Conservation (phyloP, 2,797 vertebrate species). For the Glyptemys insculpta region DNA sequence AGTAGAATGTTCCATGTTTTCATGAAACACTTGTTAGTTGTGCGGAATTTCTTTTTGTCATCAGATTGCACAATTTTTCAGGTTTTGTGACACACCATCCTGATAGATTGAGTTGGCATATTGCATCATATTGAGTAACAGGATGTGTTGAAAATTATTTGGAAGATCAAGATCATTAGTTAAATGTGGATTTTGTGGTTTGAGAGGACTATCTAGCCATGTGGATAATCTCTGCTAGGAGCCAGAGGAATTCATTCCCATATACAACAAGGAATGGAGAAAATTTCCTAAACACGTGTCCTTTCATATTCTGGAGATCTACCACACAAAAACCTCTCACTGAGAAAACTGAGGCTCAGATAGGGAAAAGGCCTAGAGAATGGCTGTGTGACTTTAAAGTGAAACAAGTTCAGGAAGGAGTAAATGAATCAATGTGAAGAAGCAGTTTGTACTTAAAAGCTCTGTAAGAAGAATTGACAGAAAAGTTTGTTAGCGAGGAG, state of each 20-base stretch:
- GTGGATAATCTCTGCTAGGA: background rate
- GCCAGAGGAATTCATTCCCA: background rate
- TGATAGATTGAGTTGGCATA: accelerated
- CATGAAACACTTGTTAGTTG: background rate
- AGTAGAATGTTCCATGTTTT: background rate
- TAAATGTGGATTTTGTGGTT: background rate
- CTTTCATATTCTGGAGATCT: background rate
- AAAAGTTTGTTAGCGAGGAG: background rate
- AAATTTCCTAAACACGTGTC: background rate
- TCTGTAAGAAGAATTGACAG: background rate
- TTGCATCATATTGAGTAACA: slow-evolving; percentile 54
- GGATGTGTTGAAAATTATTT: slow-evolving; percentile 59
- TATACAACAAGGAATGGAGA: background rate
- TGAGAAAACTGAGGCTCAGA: background rate
- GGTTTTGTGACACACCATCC: background rate
- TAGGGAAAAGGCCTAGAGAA: background rate
- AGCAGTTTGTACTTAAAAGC: background rate
- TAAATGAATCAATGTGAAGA: background rate
- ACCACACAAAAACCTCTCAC: background rate
- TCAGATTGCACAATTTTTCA: background rate
- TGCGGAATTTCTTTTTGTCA: background rate
- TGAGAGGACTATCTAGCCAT: background rate
- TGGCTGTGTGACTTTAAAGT: background rate
- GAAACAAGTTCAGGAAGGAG: background rate
- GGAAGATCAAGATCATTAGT: background rate